Percentiles rank a stretch among this genome's conserved stretches.
Evolutionary conservation across 2,797 vertebrate genomes (phyloP).

Genomic region (Smutsia gigantea): DNA sequence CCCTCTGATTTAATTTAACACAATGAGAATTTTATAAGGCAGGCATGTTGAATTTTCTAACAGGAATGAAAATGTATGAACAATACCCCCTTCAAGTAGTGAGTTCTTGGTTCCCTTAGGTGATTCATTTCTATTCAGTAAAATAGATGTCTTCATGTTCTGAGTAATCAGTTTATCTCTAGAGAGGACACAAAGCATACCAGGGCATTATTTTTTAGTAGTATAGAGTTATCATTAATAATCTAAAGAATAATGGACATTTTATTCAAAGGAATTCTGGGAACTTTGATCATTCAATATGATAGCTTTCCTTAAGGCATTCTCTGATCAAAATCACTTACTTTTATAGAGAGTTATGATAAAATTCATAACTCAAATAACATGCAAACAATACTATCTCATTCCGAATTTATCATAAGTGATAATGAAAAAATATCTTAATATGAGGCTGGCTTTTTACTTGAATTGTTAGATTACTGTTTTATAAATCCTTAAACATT

Average conservation of each 20-base stretch:
- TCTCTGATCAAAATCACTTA: constrained; percentile 63
- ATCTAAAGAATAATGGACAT: constrained; percentile 48
- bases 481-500: not conserved
- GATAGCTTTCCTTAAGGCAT: constrained; percentile 43
- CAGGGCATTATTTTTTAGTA: constrained; percentile 1
- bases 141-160: constrained; percentile 61
- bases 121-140: constrained; percentile 68
- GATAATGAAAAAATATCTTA: not conserved
- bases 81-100: constrained; percentile 41
- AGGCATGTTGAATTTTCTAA: constrained; percentile 60
- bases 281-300: constrained; percentile 19
- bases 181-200: constrained; percentile 45
- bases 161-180: constrained; percentile 47
- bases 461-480: not conserved
- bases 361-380: constrained; percentile 65
- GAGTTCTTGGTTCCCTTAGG: constrained; percentile 54
- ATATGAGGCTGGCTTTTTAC: not conserved
- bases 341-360: constrained; percentile 44
- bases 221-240: constrained; percentile 64
- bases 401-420: constrained; percentile 8
- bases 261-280: constrained; percentile 57
- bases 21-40: constrained; percentile 59
- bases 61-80: constrained; percentile 64
- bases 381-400: constrained; percentile 37
- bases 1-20: constrained; percentile 57